These are phyloP conservation scores for Megastigmus dorsalis DNA, from an alignment of 2,888 invertebrate species.

Conservation along the genomic window DNA sequence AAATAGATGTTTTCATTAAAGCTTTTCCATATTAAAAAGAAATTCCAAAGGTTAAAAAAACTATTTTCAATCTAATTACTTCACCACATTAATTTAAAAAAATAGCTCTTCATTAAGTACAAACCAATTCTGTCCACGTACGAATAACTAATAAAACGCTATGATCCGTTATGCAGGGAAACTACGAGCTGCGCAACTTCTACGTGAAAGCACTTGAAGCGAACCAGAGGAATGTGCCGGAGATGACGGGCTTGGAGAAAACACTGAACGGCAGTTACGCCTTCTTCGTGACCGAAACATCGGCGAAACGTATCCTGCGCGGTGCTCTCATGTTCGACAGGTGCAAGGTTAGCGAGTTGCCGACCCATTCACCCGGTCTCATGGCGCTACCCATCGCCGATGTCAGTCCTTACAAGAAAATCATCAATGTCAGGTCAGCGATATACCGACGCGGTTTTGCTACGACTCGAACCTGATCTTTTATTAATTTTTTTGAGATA, in stretches of 20 bases:
- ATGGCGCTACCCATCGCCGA: constrained; percentile 78
- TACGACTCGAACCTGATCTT: too few relatives aligned
- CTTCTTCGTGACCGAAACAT: constrained; percentile 79
- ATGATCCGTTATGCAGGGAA: too few relatives aligned
- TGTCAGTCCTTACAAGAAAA: constrained; percentile 78
- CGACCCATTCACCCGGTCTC: constrained; percentile 77
- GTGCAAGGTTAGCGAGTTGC: constrained; percentile 78
- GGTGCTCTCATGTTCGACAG: constrained; percentile 72
- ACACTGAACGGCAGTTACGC: constrained; percentile 78
- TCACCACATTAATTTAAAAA: too few relatives aligned
- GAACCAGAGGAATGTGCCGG: constrained; percentile 66
- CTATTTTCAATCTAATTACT: too few relatives aligned
- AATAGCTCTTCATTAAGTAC: too few relatives aligned
- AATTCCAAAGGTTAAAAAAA: too few relatives aligned
- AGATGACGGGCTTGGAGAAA: constrained; percentile 75
- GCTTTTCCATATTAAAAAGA: too few relatives aligned
- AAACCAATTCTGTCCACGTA: too few relatives aligned
- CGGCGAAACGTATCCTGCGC: constrained; percentile 76
- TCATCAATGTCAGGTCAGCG: constrained; percentile 79
- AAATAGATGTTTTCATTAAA: too few relatives aligned
- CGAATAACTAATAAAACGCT: too few relatives aligned
- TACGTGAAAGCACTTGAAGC: constrained; percentile 73
- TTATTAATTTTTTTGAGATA: too few relatives aligned
- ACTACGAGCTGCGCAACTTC: constrained; percentile 76
- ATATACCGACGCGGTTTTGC: too few relatives aligned